These are phyloP conservation scores for Ptychobarbus kaznakovi DNA, from an alignment of 2,797 vertebrate species.

Conservation along the genomic window DNA sequence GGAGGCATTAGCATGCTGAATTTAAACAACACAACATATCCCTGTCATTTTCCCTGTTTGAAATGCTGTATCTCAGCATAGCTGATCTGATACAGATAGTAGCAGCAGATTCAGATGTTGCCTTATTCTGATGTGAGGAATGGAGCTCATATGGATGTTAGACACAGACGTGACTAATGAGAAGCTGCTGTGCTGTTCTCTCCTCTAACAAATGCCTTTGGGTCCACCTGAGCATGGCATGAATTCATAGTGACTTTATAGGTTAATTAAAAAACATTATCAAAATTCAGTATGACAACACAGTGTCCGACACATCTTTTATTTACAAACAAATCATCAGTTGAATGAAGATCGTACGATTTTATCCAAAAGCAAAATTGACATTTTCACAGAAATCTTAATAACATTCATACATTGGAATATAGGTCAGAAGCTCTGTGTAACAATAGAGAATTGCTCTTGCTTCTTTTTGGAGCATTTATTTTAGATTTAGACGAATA, in stretches of 20 bases:
- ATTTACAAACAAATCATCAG: conserved; percentile 12
- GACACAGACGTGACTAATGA: conserved; percentile 42
- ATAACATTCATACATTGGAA: conserved; percentile 10
- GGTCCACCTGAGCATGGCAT: conserved; percentile 36
- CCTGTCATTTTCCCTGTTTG: conserved; percentile 16
- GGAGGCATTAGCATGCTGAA: conserved; percentile 5
- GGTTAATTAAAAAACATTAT: conserved; percentile 28
- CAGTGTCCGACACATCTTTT: conserved; percentile 1
- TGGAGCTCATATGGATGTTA: conserved; percentile 24
- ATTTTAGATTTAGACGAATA: conserved; percentile 40
- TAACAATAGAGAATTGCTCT: conserved; percentile 35
- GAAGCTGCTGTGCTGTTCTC: conserved; percentile 28
- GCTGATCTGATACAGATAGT: conserved; percentile 3
- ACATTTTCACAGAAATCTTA: conserved; percentile 3
- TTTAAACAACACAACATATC: conserved; percentile 6
- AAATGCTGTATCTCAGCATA: conserved; percentile 25
- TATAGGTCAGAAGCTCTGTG: conserved; percentile 6
- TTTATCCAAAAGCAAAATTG: neutral
- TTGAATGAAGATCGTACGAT: conserved; percentile 5
- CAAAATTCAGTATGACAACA: conserved; percentile 29
- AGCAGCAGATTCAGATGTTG: neutral
- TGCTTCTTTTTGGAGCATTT: conserved; percentile 32
- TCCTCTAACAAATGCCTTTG: conserved; percentile 51
- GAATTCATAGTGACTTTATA: conserved; percentile 25
- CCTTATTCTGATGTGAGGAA: conserved; percentile 22